Conservation (phyloP, 2,797 vertebrate species). For the Pangasius larnaudii region DNA sequence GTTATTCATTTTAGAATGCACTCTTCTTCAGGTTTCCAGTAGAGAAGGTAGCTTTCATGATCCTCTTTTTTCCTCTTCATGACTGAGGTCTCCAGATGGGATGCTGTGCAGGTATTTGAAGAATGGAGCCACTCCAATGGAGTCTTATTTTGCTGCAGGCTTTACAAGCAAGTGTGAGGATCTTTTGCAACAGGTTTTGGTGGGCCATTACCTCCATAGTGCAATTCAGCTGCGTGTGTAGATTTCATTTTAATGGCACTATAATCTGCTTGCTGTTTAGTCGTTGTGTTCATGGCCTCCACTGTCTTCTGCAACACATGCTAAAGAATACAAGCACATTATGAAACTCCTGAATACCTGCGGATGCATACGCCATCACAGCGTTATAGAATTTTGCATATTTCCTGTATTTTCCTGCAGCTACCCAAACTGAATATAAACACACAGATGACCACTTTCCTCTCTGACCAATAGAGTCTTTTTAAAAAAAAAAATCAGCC, state of each 20-base stretch:
- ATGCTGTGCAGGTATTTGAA: constrained; percentile 18
- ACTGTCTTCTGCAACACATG: background rate
- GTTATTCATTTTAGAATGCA: constrained; percentile 7
- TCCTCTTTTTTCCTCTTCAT: background rate
- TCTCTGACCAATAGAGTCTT: constrained; percentile 20
- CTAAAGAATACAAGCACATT: background rate
- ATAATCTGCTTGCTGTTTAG: background rate
- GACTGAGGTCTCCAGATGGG: constrained; percentile 3
- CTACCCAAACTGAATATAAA: constrained; percentile 24
- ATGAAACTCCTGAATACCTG: background rate
- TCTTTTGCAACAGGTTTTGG: background rate
- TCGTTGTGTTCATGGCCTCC: background rate
- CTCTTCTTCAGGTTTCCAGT: constrained; percentile 2
- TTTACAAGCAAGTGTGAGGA: background rate
- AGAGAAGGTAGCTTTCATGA: background rate
- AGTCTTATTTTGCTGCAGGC: background rate
- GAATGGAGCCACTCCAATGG: background rate
- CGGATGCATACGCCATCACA: background rate
- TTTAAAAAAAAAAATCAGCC: constrained; percentile 21
- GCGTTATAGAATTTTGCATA: background rate
- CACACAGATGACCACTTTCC: constrained; percentile 16
- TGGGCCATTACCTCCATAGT: background rate
- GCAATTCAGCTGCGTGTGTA: background rate
- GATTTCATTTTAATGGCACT: constrained; percentile 6
- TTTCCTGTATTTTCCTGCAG: background rate